Evolutionary conservation across 37 sponge, comb jelly and placozoan species (phyloP).

Genomic region (Geodia barretti): DNA sequence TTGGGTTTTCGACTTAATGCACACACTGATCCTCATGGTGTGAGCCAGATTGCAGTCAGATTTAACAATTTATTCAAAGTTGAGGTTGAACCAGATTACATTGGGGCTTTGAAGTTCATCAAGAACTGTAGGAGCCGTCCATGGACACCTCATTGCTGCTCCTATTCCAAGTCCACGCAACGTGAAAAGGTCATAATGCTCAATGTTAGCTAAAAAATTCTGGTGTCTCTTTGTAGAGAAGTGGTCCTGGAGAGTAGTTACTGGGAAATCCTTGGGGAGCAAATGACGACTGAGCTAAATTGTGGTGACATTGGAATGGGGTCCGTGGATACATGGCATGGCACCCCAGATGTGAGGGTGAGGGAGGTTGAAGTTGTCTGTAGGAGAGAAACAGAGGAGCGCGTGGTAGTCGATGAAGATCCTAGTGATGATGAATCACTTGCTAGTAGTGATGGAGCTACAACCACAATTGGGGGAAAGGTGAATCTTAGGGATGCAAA

Average conservation of each 20-base stretch:
- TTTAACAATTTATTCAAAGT: background rate
- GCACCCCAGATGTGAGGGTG: slow-evolving; percentile 12
- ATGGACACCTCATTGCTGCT: background rate
- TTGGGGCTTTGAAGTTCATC: slow-evolving; percentile 14
- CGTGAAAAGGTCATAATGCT: background rate
- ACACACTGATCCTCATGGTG: background rate
- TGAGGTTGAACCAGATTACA: slow-evolving; percentile 6
- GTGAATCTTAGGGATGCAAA: background rate
- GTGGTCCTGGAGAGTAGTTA: slow-evolving; percentile 5
- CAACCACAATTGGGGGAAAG: slow-evolving; percentile 6
- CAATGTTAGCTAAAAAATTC: slow-evolving; percentile 1
- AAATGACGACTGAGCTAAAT: background rate
- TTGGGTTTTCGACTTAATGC: background rate
- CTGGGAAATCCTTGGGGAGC: background rate
- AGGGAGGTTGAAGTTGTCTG: background rate
- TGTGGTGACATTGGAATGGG: slow-evolving; percentile 5
- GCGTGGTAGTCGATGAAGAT: background rate
- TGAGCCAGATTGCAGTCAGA: background rate
- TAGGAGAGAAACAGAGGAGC: background rate
- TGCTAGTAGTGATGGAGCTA: slow-evolving; percentile 4
- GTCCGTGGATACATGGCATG: slow-evolving; percentile 3
- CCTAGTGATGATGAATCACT: background rate
- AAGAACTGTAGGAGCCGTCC: background rate
- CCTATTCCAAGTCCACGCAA: background rate
- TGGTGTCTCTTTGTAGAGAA: background rate